phyloP scores from a whole-genome alignment of 2,113 vertebrate genomes.

The Aplodontia rufa region DNA sequence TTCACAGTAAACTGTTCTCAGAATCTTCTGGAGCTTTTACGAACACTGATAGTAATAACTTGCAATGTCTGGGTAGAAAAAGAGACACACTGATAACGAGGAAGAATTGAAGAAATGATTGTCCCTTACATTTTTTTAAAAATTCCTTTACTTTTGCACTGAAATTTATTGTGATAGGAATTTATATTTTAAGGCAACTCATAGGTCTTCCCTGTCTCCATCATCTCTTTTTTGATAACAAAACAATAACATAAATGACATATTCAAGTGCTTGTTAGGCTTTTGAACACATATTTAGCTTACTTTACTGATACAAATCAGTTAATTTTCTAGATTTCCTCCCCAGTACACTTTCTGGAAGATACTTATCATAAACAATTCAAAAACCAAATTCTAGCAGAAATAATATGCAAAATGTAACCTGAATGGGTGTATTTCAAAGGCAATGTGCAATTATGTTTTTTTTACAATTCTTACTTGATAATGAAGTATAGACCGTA shows the following conservation, averaged over 20 bases:
- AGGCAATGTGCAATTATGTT: not conserved
- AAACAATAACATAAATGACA: not conserved
- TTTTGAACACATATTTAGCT: not conserved
- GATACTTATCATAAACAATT: not conserved
- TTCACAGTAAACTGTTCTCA: not conserved
- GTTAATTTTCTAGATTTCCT: too few species aligned
- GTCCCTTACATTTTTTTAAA: not conserved
- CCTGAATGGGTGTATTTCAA: not conserved
- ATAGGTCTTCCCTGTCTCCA: not conserved
- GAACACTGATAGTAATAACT: constrained; percentile 13
- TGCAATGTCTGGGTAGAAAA: constrained; percentile 10
- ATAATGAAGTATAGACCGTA: not conserved
- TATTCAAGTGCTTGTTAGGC: not conserved
- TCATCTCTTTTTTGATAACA: not conserved
- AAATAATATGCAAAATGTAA: not conserved
- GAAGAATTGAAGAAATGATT: constrained; percentile 30
- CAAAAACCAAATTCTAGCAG: not conserved
- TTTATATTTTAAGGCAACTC: not conserved
- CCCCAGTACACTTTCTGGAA: not conserved
- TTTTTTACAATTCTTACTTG: not conserved
- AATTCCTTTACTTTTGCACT: not conserved
- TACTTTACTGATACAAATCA: not conserved
- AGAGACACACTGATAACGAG: not conserved
- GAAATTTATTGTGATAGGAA: not conserved
- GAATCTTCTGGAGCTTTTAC: constrained; percentile 1